Evolutionary conservation across 2,797 vertebrate species (phyloP), one percentile per base, ranked within the genome.

Genomic region (Furcifer pardalis): DNA sequence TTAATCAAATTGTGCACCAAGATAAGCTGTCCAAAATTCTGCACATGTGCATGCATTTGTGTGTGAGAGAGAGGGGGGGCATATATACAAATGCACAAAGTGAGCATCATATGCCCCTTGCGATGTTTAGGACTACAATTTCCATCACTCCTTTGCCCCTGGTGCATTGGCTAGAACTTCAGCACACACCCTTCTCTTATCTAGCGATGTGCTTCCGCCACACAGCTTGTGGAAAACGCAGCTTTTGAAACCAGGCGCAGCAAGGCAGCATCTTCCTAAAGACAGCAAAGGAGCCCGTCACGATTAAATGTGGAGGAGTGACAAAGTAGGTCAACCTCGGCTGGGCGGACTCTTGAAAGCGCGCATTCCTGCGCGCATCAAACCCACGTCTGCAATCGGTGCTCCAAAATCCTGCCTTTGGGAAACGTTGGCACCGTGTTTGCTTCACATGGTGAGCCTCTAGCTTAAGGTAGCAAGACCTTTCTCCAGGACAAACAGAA

Each of bases 241-340:
- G 44, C 7, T 8, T 44, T 19, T 56, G 12, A 21, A 85, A 46
- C 17, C 52, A 0, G 74, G 13, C 2, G 1, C 37, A 46, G 30
- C 35, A 7, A 12, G 42, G 30, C 6, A 2, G 37, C 17, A 15
- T 7, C n/a, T 49, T 4, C 73, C 81, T 69, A 19, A 69, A 84
- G 3, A 66, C 69, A 17, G 56, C 0, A 69, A 69, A 78, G 49
- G 86, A 27, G 71, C 30, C 1, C 15, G 68, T 76, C 84, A 2
- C 78, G 56, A 80, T 84, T 15, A 5, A 88, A 6, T 81, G 87
- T 65, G 89, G 69, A 69, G 69, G 79, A 32, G 77, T 35, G 35
- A 37, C 76, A 52, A 74, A 81, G 59, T 2, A 84, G 86, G 91
- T 87, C 89, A n/a, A 87, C 56, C 91, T 90, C 87, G 84, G 84